These are phyloP conservation scores for Nebria brevicollis DNA, from an alignment of 2,888 invertebrate species.

Conservation along the genomic window DNA sequence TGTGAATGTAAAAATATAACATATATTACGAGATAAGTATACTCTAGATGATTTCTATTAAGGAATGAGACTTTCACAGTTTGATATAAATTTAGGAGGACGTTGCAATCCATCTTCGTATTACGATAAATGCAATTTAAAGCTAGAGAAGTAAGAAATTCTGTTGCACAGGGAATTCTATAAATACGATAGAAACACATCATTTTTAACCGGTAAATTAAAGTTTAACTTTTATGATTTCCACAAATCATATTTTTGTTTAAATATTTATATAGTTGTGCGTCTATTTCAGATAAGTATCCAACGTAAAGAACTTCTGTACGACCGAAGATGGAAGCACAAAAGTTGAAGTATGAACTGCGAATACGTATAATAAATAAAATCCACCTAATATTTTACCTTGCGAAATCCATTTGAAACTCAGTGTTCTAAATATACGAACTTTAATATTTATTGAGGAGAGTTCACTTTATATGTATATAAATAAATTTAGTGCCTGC, in stretches of 20 bases:
- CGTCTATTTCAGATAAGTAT: too few relatives aligned
- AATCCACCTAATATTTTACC: not conserved
- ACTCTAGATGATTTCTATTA: not conserved
- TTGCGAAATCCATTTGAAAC: too few relatives aligned
- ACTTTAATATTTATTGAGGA: too few relatives aligned
- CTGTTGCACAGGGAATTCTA: not conserved
- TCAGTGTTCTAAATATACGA: too few relatives aligned
- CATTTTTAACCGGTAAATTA: too few relatives aligned
- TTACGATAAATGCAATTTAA: not conserved
- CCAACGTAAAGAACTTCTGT: not conserved
- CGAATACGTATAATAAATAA: not conserved
- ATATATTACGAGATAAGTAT: not conserved
- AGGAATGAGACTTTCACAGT: not conserved
- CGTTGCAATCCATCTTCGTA: not conserved
- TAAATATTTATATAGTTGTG: too few relatives aligned
- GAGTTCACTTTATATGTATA: too few relatives aligned
- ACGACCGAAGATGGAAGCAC: not conserved
- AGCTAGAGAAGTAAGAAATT: not conserved
- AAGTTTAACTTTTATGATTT: too few relatives aligned
- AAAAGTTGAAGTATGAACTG: too few relatives aligned
- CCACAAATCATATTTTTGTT: too few relatives aligned
- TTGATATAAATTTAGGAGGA: not conserved
- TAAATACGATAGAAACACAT: not conserved
- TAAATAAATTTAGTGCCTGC: too few relatives aligned
- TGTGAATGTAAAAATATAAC: not conserved